Percentiles rank a stretch among this genome's conserved stretches.
phyloP scores from a whole-genome alignment of 2,113 vertebrate genomes.

The Brevimyrus niger region DNA sequence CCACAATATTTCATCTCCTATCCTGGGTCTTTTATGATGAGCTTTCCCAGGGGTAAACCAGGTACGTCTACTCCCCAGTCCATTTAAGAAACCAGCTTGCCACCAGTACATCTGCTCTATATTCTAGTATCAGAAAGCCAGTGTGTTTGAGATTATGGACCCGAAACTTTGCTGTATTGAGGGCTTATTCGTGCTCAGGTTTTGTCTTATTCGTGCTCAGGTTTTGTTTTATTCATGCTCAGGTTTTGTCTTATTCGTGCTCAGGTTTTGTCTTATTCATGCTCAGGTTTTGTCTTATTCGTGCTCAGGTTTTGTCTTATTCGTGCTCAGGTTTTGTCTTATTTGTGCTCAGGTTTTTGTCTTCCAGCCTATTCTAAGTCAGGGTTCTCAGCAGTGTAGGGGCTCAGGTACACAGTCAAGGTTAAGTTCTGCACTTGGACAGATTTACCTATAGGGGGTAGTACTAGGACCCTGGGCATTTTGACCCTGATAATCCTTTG shows the following conservation, averaged over 20 bases:
- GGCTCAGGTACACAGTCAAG: not conserved
- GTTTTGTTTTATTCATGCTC: not conserved
- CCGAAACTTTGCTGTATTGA: not conserved
- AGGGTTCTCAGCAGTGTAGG: not conserved
- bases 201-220: not conserved
- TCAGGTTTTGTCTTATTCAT: not conserved
- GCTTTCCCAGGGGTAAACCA: not conserved
- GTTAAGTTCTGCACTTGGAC: not conserved
- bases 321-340: not conserved
- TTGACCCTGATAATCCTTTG: not conserved
- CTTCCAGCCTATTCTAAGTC: not conserved
- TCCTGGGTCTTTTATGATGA: not conserved
- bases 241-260: not conserved
- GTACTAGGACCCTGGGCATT: not conserved
- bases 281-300: not conserved
- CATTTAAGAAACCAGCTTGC: not conserved
- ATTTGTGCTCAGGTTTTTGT: not conserved
- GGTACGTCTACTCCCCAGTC: not conserved
- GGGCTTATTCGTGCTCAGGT: not conserved
- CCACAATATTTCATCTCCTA: not conserved
- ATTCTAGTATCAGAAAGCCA: not conserved
- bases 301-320: not conserved
- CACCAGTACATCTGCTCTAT: not conserved
- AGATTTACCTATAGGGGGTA: not conserved
- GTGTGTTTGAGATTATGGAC: not conserved